Base-by-base conservation (phyloP, 2,888 invertebrate genomes). In the Tetropium fuscum region DNA sequence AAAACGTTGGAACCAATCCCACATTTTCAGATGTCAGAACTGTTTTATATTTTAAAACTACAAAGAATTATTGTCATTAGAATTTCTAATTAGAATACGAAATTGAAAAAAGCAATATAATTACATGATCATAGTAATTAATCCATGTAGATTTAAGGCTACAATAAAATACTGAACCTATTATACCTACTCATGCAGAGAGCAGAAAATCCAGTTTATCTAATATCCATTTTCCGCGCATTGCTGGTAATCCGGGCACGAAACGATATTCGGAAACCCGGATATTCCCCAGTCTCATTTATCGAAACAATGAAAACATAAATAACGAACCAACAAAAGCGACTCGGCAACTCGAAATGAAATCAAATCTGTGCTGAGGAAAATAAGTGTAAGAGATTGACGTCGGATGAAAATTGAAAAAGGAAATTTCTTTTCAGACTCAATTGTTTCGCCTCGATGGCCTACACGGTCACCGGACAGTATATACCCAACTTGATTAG, bases 361-460 rank as follows among this genome's bases (percentile, higher is more conserved):
- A 81, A 81, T 81, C 80, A 81, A 81, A 80, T 81, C 81, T 79
- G 78, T 77, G 77, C 80, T 76, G 78, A 76, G 80, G 80, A 80
- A 81, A 80, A 82, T 81, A 81, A 80, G 81, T 79, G 79, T 79
- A 80, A 81, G 79, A 78, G 79, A 81, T 81, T 81, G 80, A 80
- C 78, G 77, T 75, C 73, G 77, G 75, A 79, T 79, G 81, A 81
- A 82, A 83, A 82, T 82, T 82, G 82, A 82, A 83, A 83, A 81
- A 82, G 83, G 82, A 83, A 83, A 82, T 83, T 82, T 82, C 82
- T 83, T 83, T 81, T 80, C 75, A 79, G 80, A 82, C 80, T 80
- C 80, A 77, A 83, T 82, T 82, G 80, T 82, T 76, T 77, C 80
- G 78, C 76, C 70, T 76, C 75, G 78, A 76, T 77, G 78, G 73